Percentiles rank a stretch among this genome's conserved stretches.
Conservation (phyloP, 2,888 invertebrate genomes). For the Teleiodes luculella region DNA sequence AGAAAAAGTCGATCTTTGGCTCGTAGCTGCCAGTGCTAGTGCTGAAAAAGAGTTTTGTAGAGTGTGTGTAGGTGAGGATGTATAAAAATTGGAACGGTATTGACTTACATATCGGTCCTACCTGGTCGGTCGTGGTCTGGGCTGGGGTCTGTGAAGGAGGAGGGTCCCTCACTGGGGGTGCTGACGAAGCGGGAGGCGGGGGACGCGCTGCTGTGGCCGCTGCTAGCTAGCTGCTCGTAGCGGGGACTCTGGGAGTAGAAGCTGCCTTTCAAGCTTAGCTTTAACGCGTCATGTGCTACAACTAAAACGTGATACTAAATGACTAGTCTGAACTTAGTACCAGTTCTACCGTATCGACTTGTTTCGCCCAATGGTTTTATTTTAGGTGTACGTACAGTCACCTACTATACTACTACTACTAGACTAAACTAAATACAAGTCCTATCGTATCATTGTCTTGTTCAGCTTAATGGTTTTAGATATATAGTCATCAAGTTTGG, state of each 20-base stretch:
- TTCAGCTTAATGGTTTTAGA: too few relatives aligned
- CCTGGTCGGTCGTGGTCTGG: constrained; percentile 72
- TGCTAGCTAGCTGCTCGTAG: constrained; percentile 72
- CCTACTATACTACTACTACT: too few relatives aligned
- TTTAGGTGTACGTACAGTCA: too few relatives aligned
- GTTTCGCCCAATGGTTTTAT: not conserved
- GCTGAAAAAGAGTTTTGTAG: not conserved
- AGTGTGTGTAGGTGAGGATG: constrained; percentile 2
- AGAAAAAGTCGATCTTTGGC: not conserved
- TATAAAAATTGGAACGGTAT: constrained; percentile 72
- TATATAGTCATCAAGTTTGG: too few relatives aligned
- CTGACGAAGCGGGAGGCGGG: constrained; percentile 62
- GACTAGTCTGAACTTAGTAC: too few relatives aligned
- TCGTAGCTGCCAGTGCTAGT: constrained; percentile 3
- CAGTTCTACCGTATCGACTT: not conserved
- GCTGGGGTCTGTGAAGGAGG: constrained; percentile 65
- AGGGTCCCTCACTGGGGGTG: constrained; percentile 60
- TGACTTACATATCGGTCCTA: constrained; percentile 78
- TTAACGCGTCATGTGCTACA: not conserved
- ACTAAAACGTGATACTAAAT: too few relatives aligned
- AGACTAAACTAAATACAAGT: too few relatives aligned
- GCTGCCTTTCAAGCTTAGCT: constrained; percentile 8
- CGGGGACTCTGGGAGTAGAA: constrained; percentile 61
- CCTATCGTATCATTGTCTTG: too few relatives aligned
- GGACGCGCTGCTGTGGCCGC: constrained; percentile 68